Base-by-base conservation (phyloP, 1,140 invertebrate genomes). In the Probaryconus sp. region DNA sequence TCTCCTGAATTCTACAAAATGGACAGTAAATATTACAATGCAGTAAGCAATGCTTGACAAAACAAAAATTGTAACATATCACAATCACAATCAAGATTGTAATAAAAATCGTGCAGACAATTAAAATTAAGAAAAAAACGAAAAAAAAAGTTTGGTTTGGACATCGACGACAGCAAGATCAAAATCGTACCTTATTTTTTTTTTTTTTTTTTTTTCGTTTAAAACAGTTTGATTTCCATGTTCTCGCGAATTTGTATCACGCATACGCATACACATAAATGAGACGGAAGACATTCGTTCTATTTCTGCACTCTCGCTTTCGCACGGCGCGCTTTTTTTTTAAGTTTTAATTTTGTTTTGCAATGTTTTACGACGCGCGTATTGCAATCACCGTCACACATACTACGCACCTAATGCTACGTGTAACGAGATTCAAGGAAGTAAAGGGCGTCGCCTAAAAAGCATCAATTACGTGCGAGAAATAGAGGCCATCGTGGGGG, bases 341-440 rank as follows among this genome's bases (percentile, higher is more conserved):
- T 45, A 45, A 30, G 30, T 31, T 55, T 38, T 30, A 26, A 42
- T 37, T 43, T 45, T 48, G 18, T 28, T 33, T 50, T 17, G 1
- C 5, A 43, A 43, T 43, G 3, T 47, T 30, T 47, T 14, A 61
- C 33, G 40, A 35, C 43, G 42, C 43, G 42, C 18, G 30, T 51
- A 31, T 65, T 40, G 45, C 43, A 64, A 63, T 63, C 43, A 50
- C 30, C 28, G 50, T 50, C 56, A 63, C 43, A 68, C 53, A 65
- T 64, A 69, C 45, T 55, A 76, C 47, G 53, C 47, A 35, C 51
- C 51, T 76, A 65, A 55, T 45, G 31, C 65, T 70, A 61, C 65
- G 31, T 70, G 55, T 76, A 65, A 67, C 65, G 53, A 76, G 73
- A 67, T 61, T 47, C 67, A 67, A 67, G 67, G 55, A 67, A 67